Evolutionary conservation across 2,113 vertebrate species (phyloP).

Genomic region (Proteles cristata): DNA sequence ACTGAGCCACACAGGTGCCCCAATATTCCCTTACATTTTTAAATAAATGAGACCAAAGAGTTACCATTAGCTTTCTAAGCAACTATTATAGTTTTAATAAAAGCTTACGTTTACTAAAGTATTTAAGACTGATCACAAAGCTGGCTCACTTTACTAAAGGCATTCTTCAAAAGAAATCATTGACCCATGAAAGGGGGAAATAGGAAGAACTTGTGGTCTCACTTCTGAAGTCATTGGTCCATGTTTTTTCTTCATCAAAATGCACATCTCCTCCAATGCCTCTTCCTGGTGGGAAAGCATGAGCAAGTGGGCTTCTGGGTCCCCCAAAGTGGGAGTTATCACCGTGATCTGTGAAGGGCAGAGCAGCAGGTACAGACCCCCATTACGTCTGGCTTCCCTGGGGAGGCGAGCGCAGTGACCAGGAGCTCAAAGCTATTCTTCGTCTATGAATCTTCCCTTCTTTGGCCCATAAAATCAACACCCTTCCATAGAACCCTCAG

Average conservation of each 20-base stretch:
- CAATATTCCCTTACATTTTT: background rate
- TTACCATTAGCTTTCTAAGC: background rate
- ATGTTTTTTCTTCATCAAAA: slow-evolving; percentile 92
- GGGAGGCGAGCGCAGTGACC: background rate
- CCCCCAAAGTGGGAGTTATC: slow-evolving; percentile 92
- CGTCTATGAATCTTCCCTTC: background rate
- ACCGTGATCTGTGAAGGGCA: slow-evolving; percentile 86
- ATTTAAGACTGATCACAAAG: background rate
- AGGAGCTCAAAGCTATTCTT: background rate
- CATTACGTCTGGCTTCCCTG: background rate
- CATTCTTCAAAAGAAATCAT: background rate
- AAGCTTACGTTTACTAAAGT: background rate
- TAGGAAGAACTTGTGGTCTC: background rate
- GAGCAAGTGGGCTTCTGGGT: slow-evolving; percentile 85
- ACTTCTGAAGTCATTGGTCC: slow-evolving; percentile 78
- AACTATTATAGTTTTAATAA: background rate
- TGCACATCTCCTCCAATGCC: slow-evolving; percentile 92
- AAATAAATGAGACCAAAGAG: background rate
- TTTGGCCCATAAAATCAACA: background rate
- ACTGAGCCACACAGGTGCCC: too few relatives aligned
- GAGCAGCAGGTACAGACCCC: background rate
- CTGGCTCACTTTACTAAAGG: background rate
- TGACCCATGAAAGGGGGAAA: background rate
- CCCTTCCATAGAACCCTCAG: background rate
- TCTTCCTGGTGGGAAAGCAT: slow-evolving; percentile 89